A percentile compares a stretch with the other conserved stretches of the same genome.
Conservation (phyloP, 2,888 invertebrate species). For the Operophtera brumata region DNA sequence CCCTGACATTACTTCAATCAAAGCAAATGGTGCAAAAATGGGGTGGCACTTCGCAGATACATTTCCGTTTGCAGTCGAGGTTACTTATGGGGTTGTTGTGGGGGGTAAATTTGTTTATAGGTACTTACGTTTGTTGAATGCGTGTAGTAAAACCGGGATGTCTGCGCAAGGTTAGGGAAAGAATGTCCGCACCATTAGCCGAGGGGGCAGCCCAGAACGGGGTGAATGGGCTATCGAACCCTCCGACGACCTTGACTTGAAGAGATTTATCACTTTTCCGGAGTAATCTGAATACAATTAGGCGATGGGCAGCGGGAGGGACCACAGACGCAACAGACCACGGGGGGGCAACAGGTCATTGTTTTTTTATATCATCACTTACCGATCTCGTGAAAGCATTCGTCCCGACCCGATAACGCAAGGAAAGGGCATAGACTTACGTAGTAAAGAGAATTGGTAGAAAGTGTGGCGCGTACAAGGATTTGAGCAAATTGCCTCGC, state of each 20-base stretch:
- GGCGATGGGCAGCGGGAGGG: conserved; percentile 62
- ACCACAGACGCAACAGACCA: conserved; percentile 47
- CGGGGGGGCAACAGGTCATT: conserved; percentile 68
- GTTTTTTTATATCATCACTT: conserved; percentile 40
- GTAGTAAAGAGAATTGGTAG: neutral
- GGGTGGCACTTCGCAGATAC: conserved; percentile 38
- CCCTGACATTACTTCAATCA: conserved; percentile 18
- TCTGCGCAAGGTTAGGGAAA: conserved; percentile 66
- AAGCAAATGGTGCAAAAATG: conserved; percentile 35
- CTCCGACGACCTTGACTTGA: conserved; percentile 75
- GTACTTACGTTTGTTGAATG: conserved; percentile 43
- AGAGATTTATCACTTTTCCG: conserved; percentile 76
- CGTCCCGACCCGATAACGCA: too few species aligned
- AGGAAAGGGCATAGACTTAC: neutral
- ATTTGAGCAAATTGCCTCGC: too few species aligned
- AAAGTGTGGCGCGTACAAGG: neutral
- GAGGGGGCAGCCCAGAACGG: conserved; percentile 71
- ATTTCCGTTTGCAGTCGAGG: conserved; percentile 40
- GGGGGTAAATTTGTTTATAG: conserved; percentile 45
- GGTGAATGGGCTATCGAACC: conserved; percentile 78
- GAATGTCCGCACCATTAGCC: conserved; percentile 74
- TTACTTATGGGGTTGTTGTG: conserved; percentile 42
- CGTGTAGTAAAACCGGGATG: conserved; percentile 55
- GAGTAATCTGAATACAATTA: conserved; percentile 78
- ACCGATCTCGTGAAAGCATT: conserved; percentile 2